These are phyloP conservation scores for Trematocara macrostoma DNA, from an alignment of 2,113 vertebrate species.

Conservation along the genomic window DNA sequence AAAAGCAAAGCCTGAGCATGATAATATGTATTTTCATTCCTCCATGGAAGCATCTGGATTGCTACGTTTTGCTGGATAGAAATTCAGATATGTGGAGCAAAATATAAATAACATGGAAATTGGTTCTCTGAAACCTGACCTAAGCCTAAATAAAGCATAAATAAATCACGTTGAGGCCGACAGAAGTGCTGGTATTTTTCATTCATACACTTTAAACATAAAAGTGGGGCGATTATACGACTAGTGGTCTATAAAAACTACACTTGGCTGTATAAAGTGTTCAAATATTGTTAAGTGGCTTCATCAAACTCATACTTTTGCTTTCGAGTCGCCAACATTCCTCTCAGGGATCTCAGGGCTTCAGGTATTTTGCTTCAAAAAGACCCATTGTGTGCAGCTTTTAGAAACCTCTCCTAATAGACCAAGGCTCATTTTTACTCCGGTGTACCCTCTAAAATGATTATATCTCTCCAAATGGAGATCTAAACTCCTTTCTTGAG, in stretches of 20 bases:
- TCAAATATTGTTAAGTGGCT: not conserved
- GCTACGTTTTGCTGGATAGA: not conserved
- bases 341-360: not conserved
- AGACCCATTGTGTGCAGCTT: not conserved
- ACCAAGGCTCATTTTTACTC: slow-evolving; percentile 7
- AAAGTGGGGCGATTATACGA: not conserved
- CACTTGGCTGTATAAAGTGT: not conserved
- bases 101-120: not conserved
- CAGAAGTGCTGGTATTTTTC: not conserved
- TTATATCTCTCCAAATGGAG: slow-evolving; percentile 9
- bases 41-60: not conserved
- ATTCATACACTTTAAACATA: not conserved
- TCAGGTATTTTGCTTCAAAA: slow-evolving; percentile 11
- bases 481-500: not conserved
- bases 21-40: not conserved
- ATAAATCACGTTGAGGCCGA: not conserved
- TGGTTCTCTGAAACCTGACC: not conserved
- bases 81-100: not conserved
- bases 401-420: not conserved
- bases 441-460: not conserved
- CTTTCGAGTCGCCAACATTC: not conserved
- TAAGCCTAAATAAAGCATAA: not conserved
- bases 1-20: not conserved
- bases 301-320: not conserved
- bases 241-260: not conserved